Percentiles rank a stretch among this genome's conserved stretches.
Conservation (phyloP, 64 coral and sea anemone genomes). For the Porites lutea region DNA sequence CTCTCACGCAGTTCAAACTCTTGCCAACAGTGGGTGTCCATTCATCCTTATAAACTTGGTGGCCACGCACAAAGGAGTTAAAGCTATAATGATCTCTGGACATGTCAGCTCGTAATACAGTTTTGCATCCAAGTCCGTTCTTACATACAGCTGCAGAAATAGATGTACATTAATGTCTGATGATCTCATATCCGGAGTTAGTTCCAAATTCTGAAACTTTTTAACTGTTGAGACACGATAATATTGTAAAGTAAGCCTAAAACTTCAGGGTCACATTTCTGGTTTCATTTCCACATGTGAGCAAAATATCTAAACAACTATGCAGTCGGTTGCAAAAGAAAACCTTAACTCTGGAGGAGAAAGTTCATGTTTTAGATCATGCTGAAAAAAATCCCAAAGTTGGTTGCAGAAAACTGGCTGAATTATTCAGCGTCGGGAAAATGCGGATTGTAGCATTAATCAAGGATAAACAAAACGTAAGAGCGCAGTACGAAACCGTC, state of each 20-base stretch:
- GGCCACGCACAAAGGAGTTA: not conserved
- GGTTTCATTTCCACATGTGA: conserved; percentile 35
- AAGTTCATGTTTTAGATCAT: conserved; percentile 64
- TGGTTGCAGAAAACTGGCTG: conserved; percentile 45
- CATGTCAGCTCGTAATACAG: conserved; percentile 27
- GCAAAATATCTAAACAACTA: conserved; percentile 34
- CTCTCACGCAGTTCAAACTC: conserved; percentile 37
- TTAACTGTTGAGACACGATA: conserved; percentile 22
- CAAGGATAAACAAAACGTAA: conserved; percentile 61
- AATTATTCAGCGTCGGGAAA: conserved; percentile 37
- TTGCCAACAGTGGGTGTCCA: conserved; percentile 34
- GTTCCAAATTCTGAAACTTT: conserved; percentile 10
- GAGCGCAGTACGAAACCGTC: conserved; percentile 58
- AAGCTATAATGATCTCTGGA: not conserved
- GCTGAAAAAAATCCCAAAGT: conserved; percentile 54
- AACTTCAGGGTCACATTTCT: conserved; percentile 22
- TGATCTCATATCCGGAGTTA: conserved; percentile 21
- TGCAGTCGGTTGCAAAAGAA: conserved; percentile 37
- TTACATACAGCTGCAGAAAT: conserved; percentile 27
- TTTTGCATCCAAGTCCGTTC: conserved; percentile 21
- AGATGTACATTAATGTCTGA: conserved; percentile 16
- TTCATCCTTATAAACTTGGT: not conserved
- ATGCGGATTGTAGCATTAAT: conserved; percentile 35
- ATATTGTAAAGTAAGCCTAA: conserved; percentile 11
- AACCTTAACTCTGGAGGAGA: conserved; percentile 55